Evolutionary conservation across 2,797 vertebrate species (phyloP).

Genomic region (Hozukius guyotensis): DNA sequence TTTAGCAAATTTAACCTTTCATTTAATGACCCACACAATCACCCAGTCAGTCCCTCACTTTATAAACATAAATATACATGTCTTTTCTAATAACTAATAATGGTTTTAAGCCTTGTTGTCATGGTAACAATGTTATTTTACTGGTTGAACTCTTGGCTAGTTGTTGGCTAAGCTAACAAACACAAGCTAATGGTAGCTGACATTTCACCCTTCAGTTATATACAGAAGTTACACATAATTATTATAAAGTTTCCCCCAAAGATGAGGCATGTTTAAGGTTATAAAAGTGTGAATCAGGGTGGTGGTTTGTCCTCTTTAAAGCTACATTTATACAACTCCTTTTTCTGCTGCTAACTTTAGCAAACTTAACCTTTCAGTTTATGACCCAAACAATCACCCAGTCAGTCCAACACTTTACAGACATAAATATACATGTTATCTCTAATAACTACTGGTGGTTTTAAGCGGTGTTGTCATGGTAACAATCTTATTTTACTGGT

Average conservation of each 20-base stretch:
- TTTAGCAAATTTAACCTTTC: not conserved
- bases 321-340: not conserved
- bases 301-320: not conserved
- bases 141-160: not conserved
- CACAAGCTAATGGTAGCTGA: conserved; percentile 1
- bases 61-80: accelerated
- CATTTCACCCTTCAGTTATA: not conserved
- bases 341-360: not conserved
- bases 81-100: accelerated
- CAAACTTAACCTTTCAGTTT: not conserved
- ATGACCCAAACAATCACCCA: not conserved
- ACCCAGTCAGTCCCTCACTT: not conserved
- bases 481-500: not conserved
- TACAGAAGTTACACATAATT: accelerated
- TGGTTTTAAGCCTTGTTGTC: not conserved
- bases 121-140: not conserved
- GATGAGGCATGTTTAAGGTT: not conserved
- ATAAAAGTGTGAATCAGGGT: not conserved
- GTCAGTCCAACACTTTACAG: not conserved
- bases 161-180: conserved; percentile 21
- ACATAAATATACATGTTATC: accelerated
- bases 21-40: not conserved
- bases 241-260: not conserved
- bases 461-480: not conserved
- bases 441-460: accelerated